Evolutionary conservation across 2,888 invertebrate species (phyloP).

Genomic region (Ametastegia equiseti): DNA sequence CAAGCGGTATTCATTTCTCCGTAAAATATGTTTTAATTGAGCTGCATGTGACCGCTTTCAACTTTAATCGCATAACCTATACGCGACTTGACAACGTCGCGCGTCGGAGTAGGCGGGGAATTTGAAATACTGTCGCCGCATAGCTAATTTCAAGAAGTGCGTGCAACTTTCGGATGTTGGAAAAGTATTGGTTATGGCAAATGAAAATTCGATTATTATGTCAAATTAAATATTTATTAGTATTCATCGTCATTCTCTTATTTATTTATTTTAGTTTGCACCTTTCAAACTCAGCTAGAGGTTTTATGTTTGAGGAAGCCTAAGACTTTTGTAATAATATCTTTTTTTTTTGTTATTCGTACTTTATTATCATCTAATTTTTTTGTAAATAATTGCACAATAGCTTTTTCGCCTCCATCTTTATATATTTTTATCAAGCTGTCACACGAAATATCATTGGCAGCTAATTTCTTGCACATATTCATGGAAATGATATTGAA

Average conservation of each 20-base stretch:
- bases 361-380: too few relatives aligned
- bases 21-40: slow-evolving; percentile 19
- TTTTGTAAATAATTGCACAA: too few relatives aligned
- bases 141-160: slow-evolving; percentile 18
- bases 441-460: slow-evolving; percentile 48
- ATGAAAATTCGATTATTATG: slow-evolving; percentile 21
- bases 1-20: slow-evolving; percentile 21
- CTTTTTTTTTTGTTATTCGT: too few relatives aligned
- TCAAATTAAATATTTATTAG: slow-evolving; percentile 26
- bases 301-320: neutral
- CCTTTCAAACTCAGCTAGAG: too few relatives aligned
- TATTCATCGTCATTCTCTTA: neutral
- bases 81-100: slow-evolving; percentile 24
- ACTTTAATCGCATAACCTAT: neutral
- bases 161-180: slow-evolving; percentile 14
- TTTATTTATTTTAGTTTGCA: neutral
- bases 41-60: slow-evolving; percentile 11
- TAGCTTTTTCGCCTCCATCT: slow-evolving; percentile 46
- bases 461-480: slow-evolving; percentile 50
- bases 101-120: slow-evolving; percentile 24
- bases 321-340: too few relatives aligned
- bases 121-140: slow-evolving; percentile 18
- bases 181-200: slow-evolving; percentile 14
- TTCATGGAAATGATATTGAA: slow-evolving; percentile 46
- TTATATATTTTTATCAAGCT: slow-evolving; percentile 44